Evolutionary conservation across 2,888 invertebrate species (phyloP).

Genomic region (Chrysodeixis includens): DNA sequence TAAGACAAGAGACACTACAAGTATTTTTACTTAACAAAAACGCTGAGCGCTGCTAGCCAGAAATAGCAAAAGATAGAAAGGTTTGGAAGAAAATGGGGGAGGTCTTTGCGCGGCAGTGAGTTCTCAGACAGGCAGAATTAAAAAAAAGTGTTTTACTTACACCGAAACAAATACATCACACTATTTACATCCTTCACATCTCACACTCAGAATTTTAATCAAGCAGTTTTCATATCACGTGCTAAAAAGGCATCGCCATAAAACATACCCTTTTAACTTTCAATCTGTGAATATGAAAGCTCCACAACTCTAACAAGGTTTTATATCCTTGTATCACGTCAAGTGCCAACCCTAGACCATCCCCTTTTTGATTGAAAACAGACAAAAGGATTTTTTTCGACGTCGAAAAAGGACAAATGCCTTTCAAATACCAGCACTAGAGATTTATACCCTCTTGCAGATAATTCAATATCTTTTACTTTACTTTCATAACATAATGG

Average conservation of each 20-base stretch:
- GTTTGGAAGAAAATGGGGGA: too few relatives aligned
- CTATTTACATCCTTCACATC: not conserved
- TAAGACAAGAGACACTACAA: too few relatives aligned
- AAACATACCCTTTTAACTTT: constrained; percentile 52
- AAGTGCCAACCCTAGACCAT: constrained; percentile 53
- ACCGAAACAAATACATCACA: too few relatives aligned
- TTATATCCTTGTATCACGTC: constrained; percentile 27
- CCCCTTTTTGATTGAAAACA: constrained; percentile 77
- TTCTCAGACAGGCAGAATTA: too few relatives aligned
- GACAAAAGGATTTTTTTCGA: constrained; percentile 77
- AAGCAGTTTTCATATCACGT: constrained; percentile 20
- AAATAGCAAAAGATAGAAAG: too few relatives aligned
- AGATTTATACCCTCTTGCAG: constrained; percentile 73
- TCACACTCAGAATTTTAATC: constrained; percentile 12
- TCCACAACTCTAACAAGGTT: constrained; percentile 25
- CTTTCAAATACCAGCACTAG: constrained; percentile 73
- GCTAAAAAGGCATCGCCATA: constrained; percentile 25
- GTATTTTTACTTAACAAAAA: too few relatives aligned
- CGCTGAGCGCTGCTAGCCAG: too few relatives aligned
- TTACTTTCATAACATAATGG: constrained; percentile 74
- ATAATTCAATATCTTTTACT: constrained; percentile 79
- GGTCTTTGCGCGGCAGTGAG: too few relatives aligned
- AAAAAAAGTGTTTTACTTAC: too few relatives aligned
- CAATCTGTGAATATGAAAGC: constrained; percentile 25
- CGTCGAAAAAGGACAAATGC: constrained; percentile 76